A percentile compares a stretch with the other conserved stretches of the same genome.
Conservation (phyloP, 1,140 invertebrate species). For the Drosophila ambigua region DNA sequence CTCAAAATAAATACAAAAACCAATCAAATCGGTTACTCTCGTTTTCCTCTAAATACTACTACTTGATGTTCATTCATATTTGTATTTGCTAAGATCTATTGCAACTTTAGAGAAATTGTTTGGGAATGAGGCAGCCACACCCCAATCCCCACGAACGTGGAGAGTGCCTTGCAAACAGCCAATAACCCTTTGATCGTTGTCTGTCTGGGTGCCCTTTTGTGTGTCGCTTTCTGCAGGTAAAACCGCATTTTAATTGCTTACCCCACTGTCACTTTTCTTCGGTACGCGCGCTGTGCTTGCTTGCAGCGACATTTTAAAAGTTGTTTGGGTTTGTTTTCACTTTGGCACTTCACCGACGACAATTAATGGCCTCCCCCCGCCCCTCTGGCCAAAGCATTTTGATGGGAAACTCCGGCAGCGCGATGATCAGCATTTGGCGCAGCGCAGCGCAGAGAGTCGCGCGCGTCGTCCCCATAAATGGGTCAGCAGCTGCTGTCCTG, state of each 20-base stretch:
- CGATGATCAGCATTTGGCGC: conserved; percentile 16
- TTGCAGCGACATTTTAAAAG: conserved; percentile 64
- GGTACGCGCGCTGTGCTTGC: neutral
- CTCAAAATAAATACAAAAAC: conserved; percentile 26
- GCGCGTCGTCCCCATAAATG: too few species aligned
- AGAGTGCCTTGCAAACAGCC: too few species aligned
- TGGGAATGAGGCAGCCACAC: too few species aligned
- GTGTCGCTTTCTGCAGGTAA: conserved; percentile 44
- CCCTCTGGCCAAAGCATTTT: neutral
- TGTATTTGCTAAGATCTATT: too few species aligned
- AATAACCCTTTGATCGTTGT: too few species aligned
- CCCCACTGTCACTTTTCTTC: conserved; percentile 71
- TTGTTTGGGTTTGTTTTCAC: conserved; percentile 74
- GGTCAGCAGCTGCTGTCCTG: too few species aligned
- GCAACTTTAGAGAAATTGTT: too few species aligned
- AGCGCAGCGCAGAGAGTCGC: too few species aligned
- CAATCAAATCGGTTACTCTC: too few species aligned
- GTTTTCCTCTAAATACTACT: too few species aligned
- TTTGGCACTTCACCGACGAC: conserved; percentile 24
- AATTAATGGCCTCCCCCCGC: conserved; percentile 2
- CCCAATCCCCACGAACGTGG: too few species aligned
- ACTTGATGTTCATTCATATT: too few species aligned
- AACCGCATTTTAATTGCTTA: conserved; percentile 54
- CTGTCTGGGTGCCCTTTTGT: conserved; percentile 12
- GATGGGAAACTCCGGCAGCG: conserved; percentile 18